A percentile compares a stretch with the other conserved stretches of the same genome.
These are phyloP conservation scores for Amyelois transitella DNA, from an alignment of 1,140 invertebrate species.

Conservation along the genomic window DNA sequence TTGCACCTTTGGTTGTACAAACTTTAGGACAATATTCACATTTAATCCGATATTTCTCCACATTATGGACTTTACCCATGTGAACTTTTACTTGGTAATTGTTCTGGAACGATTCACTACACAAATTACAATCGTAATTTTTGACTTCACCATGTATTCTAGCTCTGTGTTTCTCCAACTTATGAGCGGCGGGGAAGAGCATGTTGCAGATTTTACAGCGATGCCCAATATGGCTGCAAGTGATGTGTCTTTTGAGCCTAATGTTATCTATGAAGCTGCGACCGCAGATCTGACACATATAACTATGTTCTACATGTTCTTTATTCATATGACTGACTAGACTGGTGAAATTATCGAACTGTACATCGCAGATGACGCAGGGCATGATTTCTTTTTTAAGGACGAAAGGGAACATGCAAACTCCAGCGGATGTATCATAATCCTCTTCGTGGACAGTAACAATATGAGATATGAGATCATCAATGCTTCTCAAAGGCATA, in stretches of 20 bases:
- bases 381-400: slow-evolving; percentile 25
- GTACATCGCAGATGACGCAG: slow-evolving; percentile 25
- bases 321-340: slow-evolving; percentile 45
- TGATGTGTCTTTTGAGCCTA: slow-evolving; percentile 38
- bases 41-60: slow-evolving; percentile 41
- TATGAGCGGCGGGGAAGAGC: slow-evolving; percentile 26
- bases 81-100: slow-evolving; percentile 44
- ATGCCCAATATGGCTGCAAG: slow-evolving; percentile 24
- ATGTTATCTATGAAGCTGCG: slow-evolving; percentile 32
- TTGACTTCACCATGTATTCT: slow-evolving; percentile 24
- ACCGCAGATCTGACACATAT: slow-evolving; percentile 45
- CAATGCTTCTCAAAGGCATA: slow-evolving; percentile 12
- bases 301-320: slow-evolving; percentile 27
- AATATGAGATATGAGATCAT: slow-evolving; percentile 35
- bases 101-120: slow-evolving; percentile 27
- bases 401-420: slow-evolving; percentile 38
- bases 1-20: slow-evolving; percentile 39
- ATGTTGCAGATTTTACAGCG: slow-evolving; percentile 31
- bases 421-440: slow-evolving; percentile 22
- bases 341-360: slow-evolving; percentile 36
- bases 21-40: slow-evolving; percentile 42
- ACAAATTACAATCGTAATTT: slow-evolving; percentile 26
- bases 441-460: slow-evolving; percentile 22
- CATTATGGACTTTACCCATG: slow-evolving; percentile 47
- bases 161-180: slow-evolving; percentile 32